Conservation (phyloP, 2,113 vertebrate species). For the Tauraco erythrolophus region DNA sequence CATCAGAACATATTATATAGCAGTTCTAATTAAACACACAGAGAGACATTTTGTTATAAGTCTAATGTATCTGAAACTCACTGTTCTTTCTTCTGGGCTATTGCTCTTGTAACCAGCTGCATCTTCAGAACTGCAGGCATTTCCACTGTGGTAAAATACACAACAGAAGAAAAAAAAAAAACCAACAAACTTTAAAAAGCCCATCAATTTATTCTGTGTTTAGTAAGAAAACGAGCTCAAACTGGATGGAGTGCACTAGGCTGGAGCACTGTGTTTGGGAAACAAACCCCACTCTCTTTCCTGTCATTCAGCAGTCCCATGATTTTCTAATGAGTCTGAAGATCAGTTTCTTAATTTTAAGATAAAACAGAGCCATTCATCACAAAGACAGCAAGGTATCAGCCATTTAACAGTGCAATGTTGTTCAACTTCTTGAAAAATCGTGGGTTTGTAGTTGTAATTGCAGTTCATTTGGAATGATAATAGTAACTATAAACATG, state of each 20-base stretch:
- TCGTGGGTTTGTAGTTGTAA: neutral
- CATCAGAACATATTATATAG: neutral
- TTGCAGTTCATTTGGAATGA: neutral
- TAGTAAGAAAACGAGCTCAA: neutral
- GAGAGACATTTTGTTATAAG: neutral
- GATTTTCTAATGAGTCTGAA: neutral
- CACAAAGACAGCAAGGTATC: neutral
- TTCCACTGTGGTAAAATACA: conserved; percentile 45
- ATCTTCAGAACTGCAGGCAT: conserved; percentile 5
- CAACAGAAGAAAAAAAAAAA: neutral
- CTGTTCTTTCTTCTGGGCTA: conserved; percentile 13
- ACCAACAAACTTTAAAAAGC: neutral
- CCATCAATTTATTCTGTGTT: neutral
- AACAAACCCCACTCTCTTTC: accelerated
- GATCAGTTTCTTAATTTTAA: neutral
- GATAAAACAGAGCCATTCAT: neutral
- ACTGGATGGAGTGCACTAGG: neutral
- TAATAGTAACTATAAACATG: neutral
- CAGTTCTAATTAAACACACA: neutral
- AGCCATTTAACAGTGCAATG: neutral
- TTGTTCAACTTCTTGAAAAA: neutral
- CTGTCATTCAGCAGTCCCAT: neutral
- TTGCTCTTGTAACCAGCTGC: conserved; percentile 1
- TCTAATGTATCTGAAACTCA: conserved; percentile 54
- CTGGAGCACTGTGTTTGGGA: neutral